Percentiles rank a stretch among this genome's conserved stretches.
These are phyloP conservation scores for Drosophila prostipennis DNA, from an alignment of 2,888 invertebrate species.

Conservation along the genomic window DNA sequence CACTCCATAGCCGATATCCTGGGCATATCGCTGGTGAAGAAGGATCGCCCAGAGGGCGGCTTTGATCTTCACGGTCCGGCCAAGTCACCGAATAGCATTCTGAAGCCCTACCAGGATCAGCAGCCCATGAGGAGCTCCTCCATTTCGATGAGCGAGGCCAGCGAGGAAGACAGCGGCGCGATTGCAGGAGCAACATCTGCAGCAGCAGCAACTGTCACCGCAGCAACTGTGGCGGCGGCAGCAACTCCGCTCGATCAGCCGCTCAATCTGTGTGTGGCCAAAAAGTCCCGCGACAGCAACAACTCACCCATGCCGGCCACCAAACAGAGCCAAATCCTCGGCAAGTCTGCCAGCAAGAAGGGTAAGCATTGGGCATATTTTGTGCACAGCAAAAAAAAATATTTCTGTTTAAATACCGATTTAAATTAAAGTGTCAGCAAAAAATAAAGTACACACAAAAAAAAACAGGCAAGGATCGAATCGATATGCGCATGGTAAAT, in stretches of 20 bases:
- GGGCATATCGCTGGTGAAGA: constrained; percentile 84
- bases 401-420: neutral
- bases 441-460: no score
- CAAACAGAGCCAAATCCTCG: constrained; percentile 51
- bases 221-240: constrained; percentile 12
- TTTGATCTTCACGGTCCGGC: constrained; percentile 54
- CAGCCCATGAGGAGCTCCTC: constrained; percentile 76
- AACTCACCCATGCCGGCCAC: constrained; percentile 52
- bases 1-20: constrained; percentile 95
- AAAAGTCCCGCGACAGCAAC: constrained; percentile 79
- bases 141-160: constrained; percentile 84
- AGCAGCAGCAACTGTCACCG: constrained; percentile 5
- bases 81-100: constrained; percentile 82
- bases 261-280: constrained; percentile 87
- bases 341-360: constrained; percentile 71
- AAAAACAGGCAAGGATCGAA: no score
- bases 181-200: constrained; percentile 45
- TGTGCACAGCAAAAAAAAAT: neutral
- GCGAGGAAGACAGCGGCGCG: constrained; percentile 82
- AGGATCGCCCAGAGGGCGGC: constrained; percentile 38
- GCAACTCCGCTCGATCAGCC: constrained; percentile 85
- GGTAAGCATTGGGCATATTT: constrained; percentile 53
- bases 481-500: no score
- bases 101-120: constrained; percentile 73
- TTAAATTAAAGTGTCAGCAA: no score